Evolutionary conservation across 2,888 invertebrate species (phyloP).

Genomic region (Drosophila atroscutellata): DNA sequence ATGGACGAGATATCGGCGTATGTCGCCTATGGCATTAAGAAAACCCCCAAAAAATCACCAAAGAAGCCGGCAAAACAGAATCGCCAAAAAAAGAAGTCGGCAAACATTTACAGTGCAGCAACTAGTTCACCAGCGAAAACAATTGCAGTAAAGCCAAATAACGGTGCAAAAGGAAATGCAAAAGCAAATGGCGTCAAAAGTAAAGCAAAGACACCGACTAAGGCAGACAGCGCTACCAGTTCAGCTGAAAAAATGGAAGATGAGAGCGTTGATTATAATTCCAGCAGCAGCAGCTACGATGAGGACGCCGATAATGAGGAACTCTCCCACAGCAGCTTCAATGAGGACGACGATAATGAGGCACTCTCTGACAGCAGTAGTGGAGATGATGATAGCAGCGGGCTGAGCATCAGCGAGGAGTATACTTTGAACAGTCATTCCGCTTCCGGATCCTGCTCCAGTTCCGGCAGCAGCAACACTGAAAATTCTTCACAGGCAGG

Average conservation of each 20-base stretch:
- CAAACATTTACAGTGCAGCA: not conserved
- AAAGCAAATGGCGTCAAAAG: conserved; percentile 1
- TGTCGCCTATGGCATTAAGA: conserved; percentile 9
- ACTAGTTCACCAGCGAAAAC: not conserved
- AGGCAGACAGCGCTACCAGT: not conserved
- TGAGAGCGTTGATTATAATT: not conserved
- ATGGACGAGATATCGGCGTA: conserved; percentile 35
- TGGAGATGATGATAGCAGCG: not conserved
- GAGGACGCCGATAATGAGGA: not conserved
- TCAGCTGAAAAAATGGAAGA: not conserved
- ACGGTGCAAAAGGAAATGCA: not conserved
- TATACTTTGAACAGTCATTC: not conserved
- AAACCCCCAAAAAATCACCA: not conserved
- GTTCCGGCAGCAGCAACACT: not conserved
- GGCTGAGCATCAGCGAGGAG: not conserved
- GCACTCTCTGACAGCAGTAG: not conserved
- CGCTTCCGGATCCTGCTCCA: not conserved
- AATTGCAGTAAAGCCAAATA: not conserved
- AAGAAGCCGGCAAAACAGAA: not conserved
- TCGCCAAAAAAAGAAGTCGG: not conserved
- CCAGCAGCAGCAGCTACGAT: not conserved
- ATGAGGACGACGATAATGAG: not conserved
- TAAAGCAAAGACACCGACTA: not conserved
- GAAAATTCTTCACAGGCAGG: not conserved
- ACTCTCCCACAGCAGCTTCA: not conserved